Conservation (phyloP, 2,797 vertebrate species). For the Anguilla obscura region DNA sequence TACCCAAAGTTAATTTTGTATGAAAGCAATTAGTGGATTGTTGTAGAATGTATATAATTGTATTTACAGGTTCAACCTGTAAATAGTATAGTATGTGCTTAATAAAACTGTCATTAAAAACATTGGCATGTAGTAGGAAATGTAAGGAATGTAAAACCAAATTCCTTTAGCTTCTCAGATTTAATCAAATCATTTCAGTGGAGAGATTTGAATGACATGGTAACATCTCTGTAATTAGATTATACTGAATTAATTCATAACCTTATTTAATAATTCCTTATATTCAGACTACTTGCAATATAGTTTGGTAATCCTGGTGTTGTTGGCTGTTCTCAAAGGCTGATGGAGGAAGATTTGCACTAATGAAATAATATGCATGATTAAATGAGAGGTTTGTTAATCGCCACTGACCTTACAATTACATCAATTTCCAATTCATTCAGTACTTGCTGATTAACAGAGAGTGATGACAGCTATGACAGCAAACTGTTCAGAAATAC, state of each 20-base stretch:
- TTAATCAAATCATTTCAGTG: slow-evolving; percentile 6
- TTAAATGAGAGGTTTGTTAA: slow-evolving; percentile 7
- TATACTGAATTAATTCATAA: background rate
- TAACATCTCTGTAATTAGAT: background rate
- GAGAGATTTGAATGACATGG: background rate
- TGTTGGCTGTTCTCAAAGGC: background rate
- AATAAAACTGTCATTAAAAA: background rate
- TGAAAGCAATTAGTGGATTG: too few relatives aligned
- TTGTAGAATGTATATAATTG: background rate
- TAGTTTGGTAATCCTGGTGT: background rate
- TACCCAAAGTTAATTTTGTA: too few relatives aligned
- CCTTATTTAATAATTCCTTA: background rate
- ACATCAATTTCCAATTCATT: background rate
- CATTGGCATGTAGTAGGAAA: background rate
- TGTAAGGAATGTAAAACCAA: background rate
- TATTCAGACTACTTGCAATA: background rate
- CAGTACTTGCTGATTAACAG: background rate
- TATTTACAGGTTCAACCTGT: background rate
- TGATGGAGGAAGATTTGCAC: slow-evolving; percentile 10
- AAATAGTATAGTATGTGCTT: background rate
- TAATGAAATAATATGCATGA: slow-evolving; percentile 38
- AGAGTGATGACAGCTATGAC: background rate
- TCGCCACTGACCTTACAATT: slow-evolving; percentile 1
- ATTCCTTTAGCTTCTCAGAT: background rate
- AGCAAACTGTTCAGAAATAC: background rate